phyloP scores from a whole-genome alignment of 2,888 invertebrate genomes.

The Lobophora halterata region DNA sequence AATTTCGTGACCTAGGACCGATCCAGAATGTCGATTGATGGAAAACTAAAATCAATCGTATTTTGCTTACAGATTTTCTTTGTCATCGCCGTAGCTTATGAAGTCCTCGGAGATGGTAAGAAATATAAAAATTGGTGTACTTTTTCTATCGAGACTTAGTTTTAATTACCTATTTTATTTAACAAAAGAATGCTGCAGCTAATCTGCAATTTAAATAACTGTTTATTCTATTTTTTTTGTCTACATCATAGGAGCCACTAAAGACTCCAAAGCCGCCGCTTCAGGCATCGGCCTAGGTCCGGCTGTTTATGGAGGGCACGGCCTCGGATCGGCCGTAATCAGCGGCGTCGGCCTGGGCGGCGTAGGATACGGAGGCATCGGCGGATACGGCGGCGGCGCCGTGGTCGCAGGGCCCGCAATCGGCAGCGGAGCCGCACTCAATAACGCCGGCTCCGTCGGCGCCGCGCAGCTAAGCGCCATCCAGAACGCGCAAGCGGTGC shows the following conservation, averaged over 20 bases:
- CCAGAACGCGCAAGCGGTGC: conserved; percentile 71
- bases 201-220: too few relatives aligned
- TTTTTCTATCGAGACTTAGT: too few relatives aligned
- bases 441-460: conserved; percentile 65
- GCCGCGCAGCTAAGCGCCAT: conserved; percentile 72
- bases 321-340: conserved; percentile 35
- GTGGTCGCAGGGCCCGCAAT: conserved; percentile 37
- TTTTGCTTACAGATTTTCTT: conserved; percentile 66
- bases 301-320: conserved; percentile 27
- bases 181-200: too few relatives aligned
- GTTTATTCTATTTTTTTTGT: neutral
- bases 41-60: conserved; percentile 3
- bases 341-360: conserved; percentile 21
- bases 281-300: conserved; percentile 21
- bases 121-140: too few relatives aligned
- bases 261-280: conserved; percentile 28
- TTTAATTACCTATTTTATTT: too few relatives aligned
- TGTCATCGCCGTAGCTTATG: conserved; percentile 69
- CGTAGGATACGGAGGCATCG: conserved; percentile 28
- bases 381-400: conserved; percentile 28
- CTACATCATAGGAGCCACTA: conserved; percentile 29
- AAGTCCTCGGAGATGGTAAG: conserved; percentile 65
- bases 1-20: neutral
- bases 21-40: neutral
- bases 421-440: conserved; percentile 58